These are phyloP conservation scores for Ia io DNA, from an alignment of 2,113 vertebrate genomes.

Conservation along the genomic window DNA sequence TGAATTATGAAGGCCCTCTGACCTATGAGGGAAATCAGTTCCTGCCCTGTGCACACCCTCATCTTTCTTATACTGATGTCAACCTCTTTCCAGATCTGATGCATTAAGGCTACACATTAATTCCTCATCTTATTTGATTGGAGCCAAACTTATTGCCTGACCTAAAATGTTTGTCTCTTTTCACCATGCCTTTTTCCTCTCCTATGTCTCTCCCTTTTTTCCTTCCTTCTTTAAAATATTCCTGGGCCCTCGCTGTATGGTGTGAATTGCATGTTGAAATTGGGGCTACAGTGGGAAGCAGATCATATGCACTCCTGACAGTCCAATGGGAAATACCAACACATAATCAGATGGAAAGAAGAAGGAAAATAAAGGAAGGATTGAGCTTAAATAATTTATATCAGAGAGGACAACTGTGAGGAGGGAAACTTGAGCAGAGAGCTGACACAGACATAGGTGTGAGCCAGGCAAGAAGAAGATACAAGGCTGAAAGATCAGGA, in stretches of 20 bases:
- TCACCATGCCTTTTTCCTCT: neutral
- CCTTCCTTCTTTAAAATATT: neutral
- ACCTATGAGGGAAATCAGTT: too few species aligned
- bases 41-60: fast-evolving
- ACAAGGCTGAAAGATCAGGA: fast-evolving
- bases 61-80: neutral
- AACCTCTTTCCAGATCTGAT: too few species aligned
- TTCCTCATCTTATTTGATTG: neutral
- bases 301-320: neutral
- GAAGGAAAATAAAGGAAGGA: neutral
- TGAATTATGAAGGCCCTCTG: neutral
- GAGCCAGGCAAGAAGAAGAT: neutral
- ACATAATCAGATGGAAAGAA: fast-evolving
- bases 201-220: neutral
- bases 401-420: neutral
- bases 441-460: fast-evolving
- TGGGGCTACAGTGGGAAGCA: neutral
- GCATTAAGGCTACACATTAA: neutral
- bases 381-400: neutral
- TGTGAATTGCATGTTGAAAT: fast-evolving
- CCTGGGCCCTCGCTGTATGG: neutral
- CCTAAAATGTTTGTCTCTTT: neutral
- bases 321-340: neutral
- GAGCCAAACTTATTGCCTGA: neutral
- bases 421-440: neutral